Percentiles rank a stretch among this genome's conserved stretches.
Conservation (phyloP, 2,888 invertebrate species). For the Acanthosoma haemorrhoidale region DNA sequence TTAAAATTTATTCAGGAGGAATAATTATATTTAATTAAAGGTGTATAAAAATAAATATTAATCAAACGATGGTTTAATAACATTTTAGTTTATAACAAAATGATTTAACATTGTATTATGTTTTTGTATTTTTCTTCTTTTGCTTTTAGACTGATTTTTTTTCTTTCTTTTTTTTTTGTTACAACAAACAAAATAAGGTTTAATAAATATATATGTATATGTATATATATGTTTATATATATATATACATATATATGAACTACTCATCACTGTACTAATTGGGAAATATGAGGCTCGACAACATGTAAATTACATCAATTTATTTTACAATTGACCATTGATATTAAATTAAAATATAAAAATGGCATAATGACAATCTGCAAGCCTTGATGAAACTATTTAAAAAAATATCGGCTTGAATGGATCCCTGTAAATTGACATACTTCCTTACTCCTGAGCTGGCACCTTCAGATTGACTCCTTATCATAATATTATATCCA, state of each 20-base stretch:
- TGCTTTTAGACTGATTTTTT: neutral
- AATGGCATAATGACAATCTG: neutral
- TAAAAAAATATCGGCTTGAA: constrained; percentile 5
- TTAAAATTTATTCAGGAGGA: too few relatives aligned
- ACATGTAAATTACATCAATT: constrained; percentile 6
- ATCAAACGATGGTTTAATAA: constrained; percentile 24
- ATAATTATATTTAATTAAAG: too few relatives aligned
- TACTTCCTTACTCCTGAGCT: neutral
- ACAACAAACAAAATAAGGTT: constrained; percentile 16
- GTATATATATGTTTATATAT: too few relatives aligned
- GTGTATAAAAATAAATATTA: neutral
- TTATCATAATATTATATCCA: too few relatives aligned
- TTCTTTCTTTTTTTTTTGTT: constrained; percentile 7
- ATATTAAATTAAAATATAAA: constrained; percentile 1
- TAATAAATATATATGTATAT: constrained; percentile 12
- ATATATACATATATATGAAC: neutral
- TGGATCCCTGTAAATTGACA: constrained; percentile 10
- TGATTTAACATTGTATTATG: neutral
- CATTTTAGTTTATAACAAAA: constrained; percentile 19
- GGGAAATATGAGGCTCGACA: neutral
- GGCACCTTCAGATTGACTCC: neutral
- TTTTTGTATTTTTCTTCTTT: neutral
- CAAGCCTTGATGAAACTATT: constrained; percentile 1
- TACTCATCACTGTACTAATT: neutral
- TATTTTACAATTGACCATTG: constrained; percentile 22